These are phyloP conservation scores for Ruditapes philippinarum DNA, from an alignment of 1,140 invertebrate species.

Conservation along the genomic window DNA sequence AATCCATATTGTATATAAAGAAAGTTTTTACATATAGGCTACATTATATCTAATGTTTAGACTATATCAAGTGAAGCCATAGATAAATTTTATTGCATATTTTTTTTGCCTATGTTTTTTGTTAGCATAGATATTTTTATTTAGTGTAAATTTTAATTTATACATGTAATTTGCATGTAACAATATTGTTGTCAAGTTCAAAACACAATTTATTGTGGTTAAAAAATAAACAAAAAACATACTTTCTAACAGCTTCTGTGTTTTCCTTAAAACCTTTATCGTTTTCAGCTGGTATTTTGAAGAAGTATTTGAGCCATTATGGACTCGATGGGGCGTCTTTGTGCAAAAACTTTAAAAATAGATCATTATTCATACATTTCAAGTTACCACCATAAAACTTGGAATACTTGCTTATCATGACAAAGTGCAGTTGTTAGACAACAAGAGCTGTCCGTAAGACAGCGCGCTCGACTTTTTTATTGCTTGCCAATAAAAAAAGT, in stretches of 20 bases:
- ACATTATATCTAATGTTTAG: not conserved
- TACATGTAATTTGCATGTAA: constrained; percentile 59
- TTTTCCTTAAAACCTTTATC: too few relatives aligned
- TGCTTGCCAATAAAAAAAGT: too few relatives aligned
- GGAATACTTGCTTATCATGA: too few relatives aligned
- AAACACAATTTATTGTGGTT: constrained; percentile 66
- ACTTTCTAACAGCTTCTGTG: not conserved
- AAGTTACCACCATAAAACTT: too few relatives aligned
- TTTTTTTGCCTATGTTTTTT: constrained; percentile 38
- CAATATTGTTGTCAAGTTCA: constrained; percentile 56
- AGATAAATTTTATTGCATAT: constrained; percentile 19
- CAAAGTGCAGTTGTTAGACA: too few relatives aligned
- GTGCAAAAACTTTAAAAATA: too few relatives aligned
- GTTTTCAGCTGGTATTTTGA: too few relatives aligned
- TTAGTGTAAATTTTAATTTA: constrained; percentile 66
- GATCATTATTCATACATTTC: too few relatives aligned
- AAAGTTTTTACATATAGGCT: not conserved
- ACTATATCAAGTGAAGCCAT: not conserved
- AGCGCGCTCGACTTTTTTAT: too few relatives aligned
- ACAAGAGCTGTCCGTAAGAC: too few relatives aligned
- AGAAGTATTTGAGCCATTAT: too few relatives aligned
- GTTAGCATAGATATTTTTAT: constrained; percentile 56
- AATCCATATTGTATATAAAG: not conserved
- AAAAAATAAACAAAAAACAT: constrained; percentile 58
- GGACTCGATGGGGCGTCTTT: too few relatives aligned